Conservation (phyloP, 2,888 invertebrate genomes). For the Drosophila hamatofila region DNA sequence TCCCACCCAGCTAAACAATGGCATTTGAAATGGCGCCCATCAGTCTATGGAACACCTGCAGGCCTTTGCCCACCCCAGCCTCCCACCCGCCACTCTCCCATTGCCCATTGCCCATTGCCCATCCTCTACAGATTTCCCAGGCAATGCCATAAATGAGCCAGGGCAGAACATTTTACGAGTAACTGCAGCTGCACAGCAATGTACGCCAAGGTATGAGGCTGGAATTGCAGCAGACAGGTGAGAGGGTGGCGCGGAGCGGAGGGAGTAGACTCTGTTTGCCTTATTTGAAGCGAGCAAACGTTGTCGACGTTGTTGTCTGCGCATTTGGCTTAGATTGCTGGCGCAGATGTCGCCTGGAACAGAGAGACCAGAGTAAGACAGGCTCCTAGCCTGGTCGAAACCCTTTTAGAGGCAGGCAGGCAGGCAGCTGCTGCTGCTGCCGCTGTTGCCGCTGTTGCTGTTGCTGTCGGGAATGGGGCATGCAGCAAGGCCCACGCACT, state of each 20-base stretch:
- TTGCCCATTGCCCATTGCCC: not conserved
- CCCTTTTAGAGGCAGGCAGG: slow-evolving; percentile 56
- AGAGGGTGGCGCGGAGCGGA: not conserved
- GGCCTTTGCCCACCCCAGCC: not conserved
- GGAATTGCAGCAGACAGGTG: slow-evolving; percentile 14
- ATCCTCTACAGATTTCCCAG: slow-evolving; percentile 50
- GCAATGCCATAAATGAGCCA: slow-evolving; percentile 43
- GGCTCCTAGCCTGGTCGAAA: slow-evolving; percentile 28
- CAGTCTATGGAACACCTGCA: slow-evolving; percentile 77
- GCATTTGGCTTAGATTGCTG: slow-evolving; percentile 59
- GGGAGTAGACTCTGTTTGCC: slow-evolving; percentile 50
- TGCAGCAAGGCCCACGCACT: slow-evolving; percentile 67
- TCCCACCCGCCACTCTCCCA: slow-evolving; percentile 57
- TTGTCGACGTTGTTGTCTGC: slow-evolving; percentile 40
- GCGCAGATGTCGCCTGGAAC: slow-evolving; percentile 72
- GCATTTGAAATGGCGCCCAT: slow-evolving; percentile 68
- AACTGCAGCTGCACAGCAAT: slow-evolving; percentile 60
- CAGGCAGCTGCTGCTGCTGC: slow-evolving; percentile 47
- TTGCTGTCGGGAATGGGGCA: not conserved
- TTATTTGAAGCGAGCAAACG: slow-evolving; percentile 60
- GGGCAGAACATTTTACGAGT: slow-evolving; percentile 42
- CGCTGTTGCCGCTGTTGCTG: slow-evolving; percentile 31
- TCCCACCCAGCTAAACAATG: slow-evolving; percentile 37
- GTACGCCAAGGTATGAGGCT: slow-evolving; percentile 11
- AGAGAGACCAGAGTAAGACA: slow-evolving; percentile 1